Evolutionary conservation across 2,888 invertebrate genomes (phyloP).

Genomic region (Busseola fusca): DNA sequence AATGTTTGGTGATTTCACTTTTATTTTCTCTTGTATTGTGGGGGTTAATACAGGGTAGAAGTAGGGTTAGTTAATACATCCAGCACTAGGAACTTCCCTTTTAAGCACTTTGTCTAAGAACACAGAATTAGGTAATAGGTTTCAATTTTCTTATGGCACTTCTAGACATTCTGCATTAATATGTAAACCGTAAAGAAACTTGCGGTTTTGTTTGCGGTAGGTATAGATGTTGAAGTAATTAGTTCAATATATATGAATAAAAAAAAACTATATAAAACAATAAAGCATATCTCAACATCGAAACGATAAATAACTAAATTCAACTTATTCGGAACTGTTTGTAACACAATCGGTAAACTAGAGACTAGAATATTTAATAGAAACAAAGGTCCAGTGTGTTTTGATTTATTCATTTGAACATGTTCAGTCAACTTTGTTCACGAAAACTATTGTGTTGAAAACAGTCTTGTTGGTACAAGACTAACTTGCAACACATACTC

Average conservation of each 20-base stretch:
- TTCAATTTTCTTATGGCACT: conserved; percentile 17
- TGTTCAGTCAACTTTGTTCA: conserved; percentile 34
- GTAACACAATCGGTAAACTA: conserved; percentile 24
- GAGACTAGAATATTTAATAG: conserved; percentile 23
- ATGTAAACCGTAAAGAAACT: not conserved
- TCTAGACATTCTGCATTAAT: conserved; percentile 15
- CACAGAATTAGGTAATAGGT: conserved; percentile 2
- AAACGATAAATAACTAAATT: conserved; percentile 20
- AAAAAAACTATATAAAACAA: not conserved
- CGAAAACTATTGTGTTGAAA: conserved; percentile 42
- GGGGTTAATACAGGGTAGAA: too few species aligned
- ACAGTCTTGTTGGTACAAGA: conserved; percentile 39
- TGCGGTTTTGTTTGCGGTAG: not conserved
- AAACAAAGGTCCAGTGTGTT: conserved; percentile 41
- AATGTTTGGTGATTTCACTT: too few species aligned
- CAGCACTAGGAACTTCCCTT: not conserved
- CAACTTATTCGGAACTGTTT: conserved; percentile 29
- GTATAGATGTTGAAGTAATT: not conserved
- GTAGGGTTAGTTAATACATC: too few species aligned
- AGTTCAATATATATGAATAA: too few species aligned
- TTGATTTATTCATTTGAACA: conserved; percentile 51
- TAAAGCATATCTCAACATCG: conserved; percentile 19
- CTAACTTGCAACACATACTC: conserved; percentile 35
- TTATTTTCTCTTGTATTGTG: too few species aligned
- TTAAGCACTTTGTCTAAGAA: not conserved